Conservation (phyloP, 2,888 invertebrate species). For the Plusia festucae region DNA sequence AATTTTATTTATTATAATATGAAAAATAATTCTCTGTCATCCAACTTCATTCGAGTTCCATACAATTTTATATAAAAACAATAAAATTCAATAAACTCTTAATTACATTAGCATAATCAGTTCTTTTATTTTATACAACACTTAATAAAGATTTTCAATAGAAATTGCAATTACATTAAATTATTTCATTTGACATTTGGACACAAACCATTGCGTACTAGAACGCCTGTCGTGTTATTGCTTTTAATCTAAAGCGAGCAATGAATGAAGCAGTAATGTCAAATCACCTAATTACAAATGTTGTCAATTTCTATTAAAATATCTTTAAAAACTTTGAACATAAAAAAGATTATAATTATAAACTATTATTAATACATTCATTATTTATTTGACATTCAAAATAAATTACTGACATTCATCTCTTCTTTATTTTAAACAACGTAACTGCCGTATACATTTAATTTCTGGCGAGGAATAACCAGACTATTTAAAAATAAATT, state of each 20-base stretch:
- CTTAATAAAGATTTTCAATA: conserved; percentile 42
- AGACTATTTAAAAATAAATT: conserved; percentile 19
- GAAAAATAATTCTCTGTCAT: conserved; percentile 57
- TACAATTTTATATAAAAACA: conserved; percentile 61
- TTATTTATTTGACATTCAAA: conserved; percentile 48
- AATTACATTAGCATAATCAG: conserved; percentile 64
- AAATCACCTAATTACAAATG: neutral
- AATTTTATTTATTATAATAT: conserved; percentile 52
- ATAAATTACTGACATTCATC: conserved; percentile 72
- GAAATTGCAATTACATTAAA: conserved; percentile 12
- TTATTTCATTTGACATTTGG: neutral
- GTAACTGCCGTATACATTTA: conserved; percentile 15
- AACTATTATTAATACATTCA: conserved; percentile 20
- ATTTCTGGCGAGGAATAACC: conserved; percentile 15
- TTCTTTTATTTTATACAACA: conserved; percentile 67
- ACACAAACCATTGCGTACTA: too few relatives aligned
- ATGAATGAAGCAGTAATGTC: too few relatives aligned
- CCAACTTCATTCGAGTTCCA: conserved; percentile 50
- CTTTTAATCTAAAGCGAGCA: too few relatives aligned
- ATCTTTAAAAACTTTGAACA: neutral
- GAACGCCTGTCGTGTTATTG: too few relatives aligned
- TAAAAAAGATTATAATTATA: neutral
- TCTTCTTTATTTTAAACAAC: conserved; percentile 34
- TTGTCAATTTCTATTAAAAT: neutral
- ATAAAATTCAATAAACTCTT: conserved; percentile 60